Conservation (phyloP, 1,140 invertebrate species). For the Colletes gigas region DNA sequence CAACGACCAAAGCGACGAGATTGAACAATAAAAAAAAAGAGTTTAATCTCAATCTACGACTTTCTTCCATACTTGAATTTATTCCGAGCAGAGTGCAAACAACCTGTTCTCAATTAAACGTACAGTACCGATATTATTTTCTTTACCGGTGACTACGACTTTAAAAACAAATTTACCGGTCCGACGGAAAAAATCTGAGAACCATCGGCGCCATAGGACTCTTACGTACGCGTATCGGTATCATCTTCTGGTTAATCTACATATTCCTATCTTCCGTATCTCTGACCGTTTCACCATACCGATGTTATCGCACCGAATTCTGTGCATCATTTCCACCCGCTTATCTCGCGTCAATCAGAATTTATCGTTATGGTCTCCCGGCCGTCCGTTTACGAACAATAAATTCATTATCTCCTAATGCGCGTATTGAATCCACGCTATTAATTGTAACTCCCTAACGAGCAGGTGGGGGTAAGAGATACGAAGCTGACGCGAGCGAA, state of each 20-base stretch:
- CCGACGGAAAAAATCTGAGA: too few species aligned
- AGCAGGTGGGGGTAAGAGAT: not conserved
- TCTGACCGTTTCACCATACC: conserved; percentile 9
- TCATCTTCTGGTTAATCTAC: not conserved
- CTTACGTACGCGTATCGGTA: not conserved
- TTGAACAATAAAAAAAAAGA: too few species aligned
- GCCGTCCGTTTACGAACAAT: not conserved
- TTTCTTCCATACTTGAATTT: too few species aligned
- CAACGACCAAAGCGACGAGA: too few species aligned
- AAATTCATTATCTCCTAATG: conserved; percentile 29
- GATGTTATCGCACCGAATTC: conserved; percentile 23
- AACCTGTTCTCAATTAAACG: too few species aligned
- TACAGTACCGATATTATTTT: too few species aligned
- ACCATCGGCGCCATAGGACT: not conserved
- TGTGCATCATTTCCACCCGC: not conserved
- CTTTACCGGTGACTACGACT: too few species aligned
- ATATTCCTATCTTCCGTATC: conserved; percentile 26
- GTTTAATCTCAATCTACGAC: too few species aligned
- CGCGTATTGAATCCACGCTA: not conserved
- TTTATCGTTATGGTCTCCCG: conserved; percentile 10
- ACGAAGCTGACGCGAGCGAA: not conserved
- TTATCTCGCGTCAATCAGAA: conserved; percentile 4
- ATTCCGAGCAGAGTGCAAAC: too few species aligned
- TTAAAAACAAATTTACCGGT: too few species aligned
- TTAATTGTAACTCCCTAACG: conserved; percentile 24